Percentiles rank a stretch among this genome's conserved stretches.
These are phyloP conservation scores for Psittacara wagleri DNA, from an alignment of 2,113 vertebrate species.

Conservation along the genomic window DNA sequence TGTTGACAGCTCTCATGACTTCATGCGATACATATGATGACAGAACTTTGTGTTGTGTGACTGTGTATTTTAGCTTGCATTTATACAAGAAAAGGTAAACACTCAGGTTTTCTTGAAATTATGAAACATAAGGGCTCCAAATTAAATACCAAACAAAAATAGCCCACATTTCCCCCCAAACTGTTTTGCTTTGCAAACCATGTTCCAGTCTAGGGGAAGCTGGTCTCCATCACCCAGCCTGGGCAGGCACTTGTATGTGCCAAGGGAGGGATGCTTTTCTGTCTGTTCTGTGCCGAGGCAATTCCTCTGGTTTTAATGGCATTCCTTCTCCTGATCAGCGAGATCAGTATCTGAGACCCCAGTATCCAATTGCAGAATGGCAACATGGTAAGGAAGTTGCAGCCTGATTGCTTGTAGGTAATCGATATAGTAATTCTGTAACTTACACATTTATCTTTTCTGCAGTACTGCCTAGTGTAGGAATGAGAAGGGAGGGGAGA, in stretches of 20 bases:
- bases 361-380: neutral
- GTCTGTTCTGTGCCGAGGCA: neutral
- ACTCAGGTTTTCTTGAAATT: neutral
- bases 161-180: neutral
- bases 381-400: neutral
- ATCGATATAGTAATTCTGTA: neutral
- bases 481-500: neutral
- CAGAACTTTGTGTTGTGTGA: neutral
- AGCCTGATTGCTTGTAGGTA: neutral
- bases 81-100: neutral
- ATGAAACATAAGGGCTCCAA: neutral
- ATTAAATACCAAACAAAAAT: neutral
- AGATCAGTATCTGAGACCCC: neutral
- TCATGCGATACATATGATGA: neutral
- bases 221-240: neutral
- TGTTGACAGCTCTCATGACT: neutral
- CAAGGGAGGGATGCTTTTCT: neutral
- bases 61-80: neutral
- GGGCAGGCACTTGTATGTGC: neutral
- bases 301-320: neutral
- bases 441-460: neutral
- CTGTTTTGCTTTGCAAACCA: neutral
- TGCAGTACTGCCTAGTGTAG: neutral
- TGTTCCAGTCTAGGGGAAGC: neutral
- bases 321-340: neutral